phyloP scores from a whole-genome alignment of 2,888 invertebrate genomes.

The Sialis fuliginosa region DNA sequence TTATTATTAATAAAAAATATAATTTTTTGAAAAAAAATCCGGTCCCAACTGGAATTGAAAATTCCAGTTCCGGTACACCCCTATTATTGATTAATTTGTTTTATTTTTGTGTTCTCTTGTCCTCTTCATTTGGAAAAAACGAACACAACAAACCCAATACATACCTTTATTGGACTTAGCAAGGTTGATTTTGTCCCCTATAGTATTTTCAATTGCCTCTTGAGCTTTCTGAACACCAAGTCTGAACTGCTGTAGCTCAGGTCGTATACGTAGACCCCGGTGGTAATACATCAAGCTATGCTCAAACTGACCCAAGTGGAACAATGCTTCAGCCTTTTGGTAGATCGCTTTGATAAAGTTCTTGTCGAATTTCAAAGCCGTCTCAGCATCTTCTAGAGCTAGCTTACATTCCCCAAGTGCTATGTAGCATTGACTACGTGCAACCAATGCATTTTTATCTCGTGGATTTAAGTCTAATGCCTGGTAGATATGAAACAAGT shows the following conservation, averaged over 20 bases:
- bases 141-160: too few relatives aligned
- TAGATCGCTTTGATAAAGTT: constrained; percentile 57
- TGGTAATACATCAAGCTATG: constrained; percentile 84
- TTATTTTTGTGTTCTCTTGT: too few relatives aligned
- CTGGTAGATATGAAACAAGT: constrained; percentile 30
- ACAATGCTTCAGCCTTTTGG: constrained; percentile 84
- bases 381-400: constrained; percentile 71
- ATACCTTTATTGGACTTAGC: too few relatives aligned
- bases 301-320: constrained; percentile 84
- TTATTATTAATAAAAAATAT: too few relatives aligned
- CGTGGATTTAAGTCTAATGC: constrained; percentile 72
- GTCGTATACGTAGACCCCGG: constrained; percentile 65
- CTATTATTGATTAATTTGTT: too few relatives aligned
- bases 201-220: constrained; percentile 85
- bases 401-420: constrained; percentile 68
- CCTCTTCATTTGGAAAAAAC: too few relatives aligned
- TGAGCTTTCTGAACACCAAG: constrained; percentile 82
- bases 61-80: too few relatives aligned
- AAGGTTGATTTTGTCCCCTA: constrained; percentile 28
- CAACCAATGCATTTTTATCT: constrained; percentile 72
- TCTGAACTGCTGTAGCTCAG: constrained; percentile 61
- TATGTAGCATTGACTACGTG: constrained; percentile 77
- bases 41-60: too few relatives aligned
- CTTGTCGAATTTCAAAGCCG: constrained; percentile 55
- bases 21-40: too few relatives aligned